Conservation (phyloP, 2,797 vertebrate genomes). For the Carapus acus region DNA sequence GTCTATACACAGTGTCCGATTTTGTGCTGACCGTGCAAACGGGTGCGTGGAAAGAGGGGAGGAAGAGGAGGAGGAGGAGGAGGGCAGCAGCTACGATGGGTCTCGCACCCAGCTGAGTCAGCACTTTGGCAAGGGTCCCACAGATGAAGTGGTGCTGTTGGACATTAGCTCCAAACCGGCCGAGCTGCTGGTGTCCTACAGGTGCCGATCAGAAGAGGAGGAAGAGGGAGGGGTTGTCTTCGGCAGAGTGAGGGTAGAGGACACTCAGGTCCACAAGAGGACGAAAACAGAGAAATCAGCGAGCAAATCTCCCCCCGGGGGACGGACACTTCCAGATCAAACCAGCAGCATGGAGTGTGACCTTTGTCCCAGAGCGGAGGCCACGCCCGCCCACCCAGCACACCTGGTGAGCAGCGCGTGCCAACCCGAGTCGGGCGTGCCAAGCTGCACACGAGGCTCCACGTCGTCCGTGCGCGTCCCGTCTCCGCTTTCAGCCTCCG, state of each 20-base stretch:
- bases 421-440: conserved; percentile 5
- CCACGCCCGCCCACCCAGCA: conserved; percentile 1
- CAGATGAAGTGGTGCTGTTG: conserved; percentile 43
- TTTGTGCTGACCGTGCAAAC: conserved; percentile 13
- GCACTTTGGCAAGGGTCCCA: neutral
- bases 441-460: conserved; percentile 13
- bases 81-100: conserved; percentile 6
- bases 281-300: conserved; percentile 7
- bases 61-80: conserved; percentile 23
- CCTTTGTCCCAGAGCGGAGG: neutral
- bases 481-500: conserved; percentile 14
- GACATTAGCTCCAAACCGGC: conserved; percentile 46
- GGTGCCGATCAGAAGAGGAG: conserved; percentile 18
- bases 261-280: neutral
- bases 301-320: neutral
- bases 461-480: conserved; percentile 41
- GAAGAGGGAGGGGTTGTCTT: neutral
- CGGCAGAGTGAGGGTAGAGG: neutral
- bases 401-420: conserved; percentile 2
- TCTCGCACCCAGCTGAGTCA: conserved; percentile 17
- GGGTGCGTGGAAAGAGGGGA: conserved; percentile 23
- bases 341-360: conserved; percentile 6
- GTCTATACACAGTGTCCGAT: neutral
- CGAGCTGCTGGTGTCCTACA: conserved; percentile 34
- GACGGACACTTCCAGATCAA: conserved; percentile 5